These are phyloP conservation scores for Imbricaverruca yamaguchii DNA, from an alignment of 2,888 invertebrate species.

Conservation along the genomic window DNA sequence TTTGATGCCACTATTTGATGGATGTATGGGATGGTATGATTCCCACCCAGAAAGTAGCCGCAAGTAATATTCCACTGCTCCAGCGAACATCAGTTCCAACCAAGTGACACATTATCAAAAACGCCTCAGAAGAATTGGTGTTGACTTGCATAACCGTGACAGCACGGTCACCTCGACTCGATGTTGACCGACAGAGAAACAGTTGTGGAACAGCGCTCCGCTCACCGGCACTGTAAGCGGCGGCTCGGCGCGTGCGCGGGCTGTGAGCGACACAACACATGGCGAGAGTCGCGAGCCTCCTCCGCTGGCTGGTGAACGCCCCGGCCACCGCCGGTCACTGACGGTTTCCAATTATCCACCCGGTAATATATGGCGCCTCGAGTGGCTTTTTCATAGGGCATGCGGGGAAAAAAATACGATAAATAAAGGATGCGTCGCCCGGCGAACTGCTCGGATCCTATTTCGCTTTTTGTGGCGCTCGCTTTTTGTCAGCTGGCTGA, in stretches of 20 bases:
- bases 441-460: not conserved
- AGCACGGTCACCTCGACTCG: too few species aligned
- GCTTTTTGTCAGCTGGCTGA: conserved; percentile 15
- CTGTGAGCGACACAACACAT: too few species aligned
- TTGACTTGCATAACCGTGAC: not conserved
- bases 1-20: not conserved
- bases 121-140: not conserved
- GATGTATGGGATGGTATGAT: not conserved
- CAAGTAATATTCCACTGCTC: not conserved
- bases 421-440: conserved; percentile 16
- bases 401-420: not conserved
- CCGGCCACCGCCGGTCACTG: not conserved
- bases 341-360: not conserved
- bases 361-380: not conserved
- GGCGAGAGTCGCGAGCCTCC: too few species aligned
- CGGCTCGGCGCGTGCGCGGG: too few species aligned
- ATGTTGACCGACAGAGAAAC: too few species aligned
- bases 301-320: not conserved
- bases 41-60: not conserved
- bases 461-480: not conserved
- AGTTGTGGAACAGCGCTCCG: too few species aligned
- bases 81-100: not conserved
- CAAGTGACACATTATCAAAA: not conserved
- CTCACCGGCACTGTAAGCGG: too few species aligned
- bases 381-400: conserved; percentile 4